Base-by-base conservation (phyloP, 2,797 vertebrate genomes). In the Masticophis lateralis region DNA sequence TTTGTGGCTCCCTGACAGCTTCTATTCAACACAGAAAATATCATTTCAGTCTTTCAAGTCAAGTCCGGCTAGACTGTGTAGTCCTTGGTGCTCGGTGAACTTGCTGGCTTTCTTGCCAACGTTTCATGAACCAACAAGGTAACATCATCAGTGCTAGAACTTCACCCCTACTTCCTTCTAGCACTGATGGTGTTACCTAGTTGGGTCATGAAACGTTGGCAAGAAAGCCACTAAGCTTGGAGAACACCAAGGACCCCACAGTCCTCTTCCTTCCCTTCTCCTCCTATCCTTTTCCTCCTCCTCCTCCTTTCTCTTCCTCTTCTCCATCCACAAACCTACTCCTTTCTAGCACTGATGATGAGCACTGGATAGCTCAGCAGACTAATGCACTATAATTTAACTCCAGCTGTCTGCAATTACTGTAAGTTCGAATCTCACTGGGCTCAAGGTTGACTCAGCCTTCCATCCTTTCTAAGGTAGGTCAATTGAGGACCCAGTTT, bases 1-100 rank as follows among this genome's bases (percentile, higher is more conserved):
- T 97, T 99, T 99, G 98, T 99, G 99, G 96, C 99, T 98, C 94
- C 98, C 98, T 0, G 99, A 99, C 96, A 99, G 98, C 97, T 98
- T 99, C 99, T 99, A 97, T 92, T 96, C 94, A 94, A 97, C 90
- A 96, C n/a, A 96, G 96, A 97, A 51, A 25, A 95, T 0, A 10
- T 93, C 0, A 4, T 92, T 94, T 96, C 92, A 59, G 13, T 89
- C 59, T 12, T 92, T n/a, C 43, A 47, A n/a, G 94, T 88, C 51
- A 94, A 57, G 94, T 89, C 83, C 95, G 37, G 0, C 90, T 25
- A 93, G 59, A 90, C 47, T 55, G 14, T 32, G 66, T 0, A 6
- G 14, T 37, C 66, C n/a, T 74, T 37, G n/a, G 14, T 18, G 16
- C n/a, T 37, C n/a, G 18, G 13, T 8, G 14, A 69, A n/a, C 6